These are phyloP conservation scores for Pimpla rufipes DNA, from an alignment of 2,888 invertebrate species.

Conservation along the genomic window DNA sequence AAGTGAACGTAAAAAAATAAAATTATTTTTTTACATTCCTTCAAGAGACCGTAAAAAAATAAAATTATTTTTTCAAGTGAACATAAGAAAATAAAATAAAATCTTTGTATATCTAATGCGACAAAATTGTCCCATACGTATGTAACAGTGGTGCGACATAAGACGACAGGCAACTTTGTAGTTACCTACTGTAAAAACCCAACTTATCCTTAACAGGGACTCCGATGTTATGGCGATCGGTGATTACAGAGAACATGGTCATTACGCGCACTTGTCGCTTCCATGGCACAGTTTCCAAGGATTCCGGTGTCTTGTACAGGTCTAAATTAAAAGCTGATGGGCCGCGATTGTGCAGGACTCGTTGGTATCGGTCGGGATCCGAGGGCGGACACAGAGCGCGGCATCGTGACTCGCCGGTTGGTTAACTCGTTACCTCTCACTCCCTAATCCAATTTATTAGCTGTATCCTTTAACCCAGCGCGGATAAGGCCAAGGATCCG, in stretches of 20 bases:
- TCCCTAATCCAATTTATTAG: constrained; percentile 74
- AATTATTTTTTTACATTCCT: too few relatives aligned
- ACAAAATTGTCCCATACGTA: not conserved
- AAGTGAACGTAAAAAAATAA: too few relatives aligned
- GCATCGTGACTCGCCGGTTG: constrained; percentile 27
- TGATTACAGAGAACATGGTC: constrained; percentile 58
- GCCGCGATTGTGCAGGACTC: constrained; percentile 59
- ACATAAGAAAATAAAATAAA: not conserved
- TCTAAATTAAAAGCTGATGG: constrained; percentile 77
- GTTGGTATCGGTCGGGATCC: constrained; percentile 30
- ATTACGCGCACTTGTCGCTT: constrained; percentile 62
- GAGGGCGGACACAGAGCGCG: constrained; percentile 3
- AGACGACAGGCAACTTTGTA: not conserved
- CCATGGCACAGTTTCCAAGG: constrained; percentile 56
- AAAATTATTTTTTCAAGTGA: too few relatives aligned
- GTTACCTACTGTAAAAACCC: not conserved
- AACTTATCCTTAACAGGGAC: not conserved
- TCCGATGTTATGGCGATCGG: constrained; percentile 41
- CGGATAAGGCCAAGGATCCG: constrained; percentile 49
- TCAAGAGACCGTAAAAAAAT: too few relatives aligned
- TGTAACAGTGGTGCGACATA: not conserved
- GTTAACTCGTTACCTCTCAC: constrained; percentile 56
- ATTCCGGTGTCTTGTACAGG: constrained; percentile 72
- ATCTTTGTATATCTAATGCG: too few relatives aligned
- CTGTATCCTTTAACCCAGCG: constrained; percentile 72